A percentile compares a stretch with the other conserved stretches of the same genome.
Conservation (phyloP, 2,113 vertebrate species). For the Poeciliopsis prolifica region DNA sequence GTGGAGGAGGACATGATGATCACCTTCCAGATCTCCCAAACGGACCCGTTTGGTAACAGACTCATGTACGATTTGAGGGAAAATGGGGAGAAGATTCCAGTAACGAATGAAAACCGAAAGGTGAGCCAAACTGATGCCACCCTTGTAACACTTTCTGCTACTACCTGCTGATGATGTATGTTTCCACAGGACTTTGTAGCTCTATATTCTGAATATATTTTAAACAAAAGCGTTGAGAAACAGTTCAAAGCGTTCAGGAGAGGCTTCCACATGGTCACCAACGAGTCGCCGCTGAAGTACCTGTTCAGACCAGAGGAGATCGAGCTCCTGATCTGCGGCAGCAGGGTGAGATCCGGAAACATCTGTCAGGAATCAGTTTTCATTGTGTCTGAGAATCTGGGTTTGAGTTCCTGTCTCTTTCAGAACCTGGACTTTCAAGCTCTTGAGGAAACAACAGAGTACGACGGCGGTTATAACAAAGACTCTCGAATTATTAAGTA, state of each 20-base stretch:
- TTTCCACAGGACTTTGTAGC: slow-evolving; percentile 93
- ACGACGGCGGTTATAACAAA: slow-evolving; percentile 95
- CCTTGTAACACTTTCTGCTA: background rate
- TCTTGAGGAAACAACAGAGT: slow-evolving; percentile 97
- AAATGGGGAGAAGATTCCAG: slow-evolving; percentile 96
- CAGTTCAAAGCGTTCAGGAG: slow-evolving; percentile 99
- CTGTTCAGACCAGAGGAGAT: slow-evolving; percentile 98
- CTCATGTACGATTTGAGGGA: slow-evolving; percentile 96
- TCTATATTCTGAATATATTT: slow-evolving; percentile 96
- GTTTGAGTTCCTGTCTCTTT: background rate
- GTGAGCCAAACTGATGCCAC: slow-evolving; percentile 68
- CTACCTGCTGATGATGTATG: too few relatives aligned
- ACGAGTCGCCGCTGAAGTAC: slow-evolving; percentile 97
- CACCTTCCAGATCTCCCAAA: slow-evolving; percentile 98
- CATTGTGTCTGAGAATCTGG: too few relatives aligned
- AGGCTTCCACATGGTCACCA: slow-evolving; percentile 99
- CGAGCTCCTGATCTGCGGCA: slow-evolving; percentile 98
- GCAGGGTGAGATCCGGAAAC: slow-evolving; percentile 80
- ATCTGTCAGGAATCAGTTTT: too few relatives aligned
- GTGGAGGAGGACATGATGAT: slow-evolving; percentile 99
- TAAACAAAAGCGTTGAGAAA: slow-evolving; percentile 98
- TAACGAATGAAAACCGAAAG: slow-evolving; percentile 98
- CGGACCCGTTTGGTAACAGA: slow-evolving; percentile 96
- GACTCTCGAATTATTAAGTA: slow-evolving; percentile 95
- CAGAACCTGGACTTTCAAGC: slow-evolving; percentile 99